phyloP scores from a whole-genome alignment of 2,888 invertebrate genomes.

The Chymomyza caudatula region DNA sequence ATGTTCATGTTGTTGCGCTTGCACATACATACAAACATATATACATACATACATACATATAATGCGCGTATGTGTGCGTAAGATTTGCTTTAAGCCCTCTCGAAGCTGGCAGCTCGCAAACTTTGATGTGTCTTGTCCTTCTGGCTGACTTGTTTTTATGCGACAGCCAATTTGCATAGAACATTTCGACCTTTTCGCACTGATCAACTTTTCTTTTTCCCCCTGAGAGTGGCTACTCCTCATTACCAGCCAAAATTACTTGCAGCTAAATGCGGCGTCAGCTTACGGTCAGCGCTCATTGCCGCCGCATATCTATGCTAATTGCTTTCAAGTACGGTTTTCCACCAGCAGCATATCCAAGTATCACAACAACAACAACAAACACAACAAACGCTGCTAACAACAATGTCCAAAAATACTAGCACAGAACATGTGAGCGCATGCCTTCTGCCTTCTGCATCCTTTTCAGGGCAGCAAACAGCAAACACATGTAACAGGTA shows the following conservation, averaged over 20 bases:
- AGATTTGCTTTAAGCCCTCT: neutral
- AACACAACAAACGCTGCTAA: too few species aligned
- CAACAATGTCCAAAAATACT: neutral
- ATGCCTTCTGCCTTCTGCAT: neutral
- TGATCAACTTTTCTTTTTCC: neutral
- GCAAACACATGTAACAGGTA: conserved; percentile 41
- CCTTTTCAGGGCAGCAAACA: neutral
- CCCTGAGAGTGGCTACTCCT: neutral
- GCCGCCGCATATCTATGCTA: neutral
- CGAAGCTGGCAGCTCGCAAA: conserved; percentile 35
- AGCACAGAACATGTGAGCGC: neutral
- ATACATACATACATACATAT: conserved; percentile 15
- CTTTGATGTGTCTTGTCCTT: conserved; percentile 39
- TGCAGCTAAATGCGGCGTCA: neutral
- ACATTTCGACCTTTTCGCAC: neutral
- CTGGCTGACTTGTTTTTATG: conserved; percentile 34
- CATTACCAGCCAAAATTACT: neutral
- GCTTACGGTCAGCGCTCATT: neutral
- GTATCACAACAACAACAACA: neutral
- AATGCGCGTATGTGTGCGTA: conserved; percentile 17
- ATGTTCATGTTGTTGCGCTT: conserved; percentile 38
- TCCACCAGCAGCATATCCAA: neutral
- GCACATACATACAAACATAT: conserved; percentile 4
- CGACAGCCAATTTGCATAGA: conserved; percentile 33
- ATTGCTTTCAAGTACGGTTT: neutral